Base-by-base conservation (phyloP, 2,797 vertebrate species). In the Diceros bicornis region DNA sequence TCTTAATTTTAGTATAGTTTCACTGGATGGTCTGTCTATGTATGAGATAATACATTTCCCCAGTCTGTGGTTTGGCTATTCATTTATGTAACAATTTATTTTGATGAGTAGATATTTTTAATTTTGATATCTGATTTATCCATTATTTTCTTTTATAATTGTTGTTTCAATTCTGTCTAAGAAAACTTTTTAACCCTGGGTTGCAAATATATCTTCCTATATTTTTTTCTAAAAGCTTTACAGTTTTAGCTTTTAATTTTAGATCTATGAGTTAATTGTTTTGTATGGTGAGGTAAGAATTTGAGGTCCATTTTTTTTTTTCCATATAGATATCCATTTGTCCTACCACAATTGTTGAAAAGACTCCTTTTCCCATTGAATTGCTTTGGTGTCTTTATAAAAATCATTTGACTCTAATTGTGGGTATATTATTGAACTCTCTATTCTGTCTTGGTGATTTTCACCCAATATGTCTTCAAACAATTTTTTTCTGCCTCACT, bases 1-100 rank as follows among this genome's bases (percentile, higher is more conserved):
- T 91, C 37, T 64, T 34, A 77, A 75, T 71, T 92, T 94, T 93
- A 87, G 78, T 57, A 79, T 89, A 41, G 20, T 88, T 91, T 96
- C n/a, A 64, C 25, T 59, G 62, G 37, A n/a, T 88, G 27, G 25
- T 29, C 64, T 91, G 7, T 62, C 8, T 55, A n/a, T 21, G 47
- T 14, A 37, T 32, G 17, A 93, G 32, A n/a, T 12, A 87, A 77
- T 61, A 4, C 14, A 59, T 75, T 57, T 92, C 10, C 18, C 29
- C 23, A 95, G 32, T 77, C 64, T 84, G 18, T 72, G n/a, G 2
- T 52, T 74, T 88, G 20, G 3, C 27, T 61, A 21, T 34, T 89
- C 20, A 64, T 62, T 74, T 69, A 72, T 7, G 25, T 52, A 68
- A 68, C n/a, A 72, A 20, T 84, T 93, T 85, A 68, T 88, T 94